Evolutionary conservation across 2,113 vertebrate genomes (phyloP).

Genomic region (Campylomormyrus numenius): DNA sequence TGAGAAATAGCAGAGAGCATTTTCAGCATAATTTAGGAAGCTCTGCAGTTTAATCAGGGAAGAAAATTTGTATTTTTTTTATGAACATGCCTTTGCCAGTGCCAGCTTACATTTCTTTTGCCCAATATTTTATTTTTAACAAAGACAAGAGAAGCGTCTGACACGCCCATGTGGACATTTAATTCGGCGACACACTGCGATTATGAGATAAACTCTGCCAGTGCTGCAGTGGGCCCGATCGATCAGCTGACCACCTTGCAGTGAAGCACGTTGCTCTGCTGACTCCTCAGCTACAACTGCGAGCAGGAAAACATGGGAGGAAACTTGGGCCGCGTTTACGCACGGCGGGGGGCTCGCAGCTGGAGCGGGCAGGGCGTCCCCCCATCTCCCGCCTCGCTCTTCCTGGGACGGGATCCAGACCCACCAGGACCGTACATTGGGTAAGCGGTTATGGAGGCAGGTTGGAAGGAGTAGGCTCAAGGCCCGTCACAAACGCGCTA

Average conservation of each 20-base stretch:
- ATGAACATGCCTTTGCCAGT: background rate
- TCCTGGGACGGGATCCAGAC: background rate
- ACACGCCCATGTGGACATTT: background rate
- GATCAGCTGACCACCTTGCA: background rate
- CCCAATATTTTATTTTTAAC: constrained; percentile 9
- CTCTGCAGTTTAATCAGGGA: background rate
- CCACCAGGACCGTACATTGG: background rate
- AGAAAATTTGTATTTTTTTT: background rate
- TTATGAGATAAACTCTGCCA: background rate
- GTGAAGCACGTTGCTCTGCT: background rate
- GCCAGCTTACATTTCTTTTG: background rate
- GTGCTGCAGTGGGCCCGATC: background rate
- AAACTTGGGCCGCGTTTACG: background rate
- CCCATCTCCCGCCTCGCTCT: background rate
- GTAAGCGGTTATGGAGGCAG: background rate
- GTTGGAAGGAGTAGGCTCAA: background rate
- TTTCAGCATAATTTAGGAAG: constrained; percentile 2
- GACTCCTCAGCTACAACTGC: background rate
- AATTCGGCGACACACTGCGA: background rate
- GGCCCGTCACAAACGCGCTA: background rate
- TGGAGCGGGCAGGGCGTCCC: background rate
- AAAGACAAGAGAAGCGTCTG: background rate
- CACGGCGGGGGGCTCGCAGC: background rate
- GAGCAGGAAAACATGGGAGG: background rate
- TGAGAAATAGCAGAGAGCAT: background rate